A percentile compares a stretch with the other conserved stretches of the same genome.
phyloP scores from a whole-genome alignment of 2,113 vertebrate genomes.

The Epinephelus cyanopodus region DNA sequence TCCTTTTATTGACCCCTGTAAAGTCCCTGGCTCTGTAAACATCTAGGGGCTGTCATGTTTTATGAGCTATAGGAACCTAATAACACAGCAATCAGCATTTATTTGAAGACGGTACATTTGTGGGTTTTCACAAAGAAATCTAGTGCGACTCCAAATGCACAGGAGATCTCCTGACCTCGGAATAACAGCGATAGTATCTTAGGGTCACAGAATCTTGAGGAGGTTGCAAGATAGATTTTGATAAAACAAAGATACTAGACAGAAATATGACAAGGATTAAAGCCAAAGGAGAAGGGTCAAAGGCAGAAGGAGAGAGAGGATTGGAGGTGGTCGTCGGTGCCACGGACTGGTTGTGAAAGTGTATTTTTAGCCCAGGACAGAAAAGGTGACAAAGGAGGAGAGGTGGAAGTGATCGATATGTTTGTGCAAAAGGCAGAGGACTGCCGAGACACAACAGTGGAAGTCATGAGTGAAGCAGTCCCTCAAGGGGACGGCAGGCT shows the following conservation, averaged over 20 bases:
- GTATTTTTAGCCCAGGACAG: conserved; percentile 78
- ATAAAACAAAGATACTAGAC: conserved; percentile 42
- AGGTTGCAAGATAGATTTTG: conserved; percentile 24
- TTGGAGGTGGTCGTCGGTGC: conserved; percentile 39
- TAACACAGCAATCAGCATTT: conserved; percentile 74
- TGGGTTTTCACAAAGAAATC: conserved; percentile 13
- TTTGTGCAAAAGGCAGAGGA: conserved; percentile 79
- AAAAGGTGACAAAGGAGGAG: conserved; percentile 75
- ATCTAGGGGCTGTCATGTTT: conserved; percentile 62
- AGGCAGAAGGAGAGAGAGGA: conserved; percentile 44
- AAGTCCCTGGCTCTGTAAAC: conserved; percentile 70
- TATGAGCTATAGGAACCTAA: conserved; percentile 74
- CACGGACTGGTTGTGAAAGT: conserved; percentile 66
- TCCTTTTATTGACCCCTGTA: conserved; percentile 77
- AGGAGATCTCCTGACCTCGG: not conserved
- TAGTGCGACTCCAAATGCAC: not conserved
- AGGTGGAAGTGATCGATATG: conserved; percentile 80
- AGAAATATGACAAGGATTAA: conserved; percentile 52
- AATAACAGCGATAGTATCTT: not conserved
- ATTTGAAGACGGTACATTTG: conserved; percentile 46
- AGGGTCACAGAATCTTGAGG: conserved; percentile 5
- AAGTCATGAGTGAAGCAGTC: conserved; percentile 72
- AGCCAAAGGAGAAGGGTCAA: conserved; percentile 37
- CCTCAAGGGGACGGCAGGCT: conserved; percentile 58
- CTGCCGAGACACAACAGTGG: conserved; percentile 72